Evolutionary conservation across 2,797 vertebrate species (phyloP).

Genomic region (Amazona ochrocephala): DNA sequence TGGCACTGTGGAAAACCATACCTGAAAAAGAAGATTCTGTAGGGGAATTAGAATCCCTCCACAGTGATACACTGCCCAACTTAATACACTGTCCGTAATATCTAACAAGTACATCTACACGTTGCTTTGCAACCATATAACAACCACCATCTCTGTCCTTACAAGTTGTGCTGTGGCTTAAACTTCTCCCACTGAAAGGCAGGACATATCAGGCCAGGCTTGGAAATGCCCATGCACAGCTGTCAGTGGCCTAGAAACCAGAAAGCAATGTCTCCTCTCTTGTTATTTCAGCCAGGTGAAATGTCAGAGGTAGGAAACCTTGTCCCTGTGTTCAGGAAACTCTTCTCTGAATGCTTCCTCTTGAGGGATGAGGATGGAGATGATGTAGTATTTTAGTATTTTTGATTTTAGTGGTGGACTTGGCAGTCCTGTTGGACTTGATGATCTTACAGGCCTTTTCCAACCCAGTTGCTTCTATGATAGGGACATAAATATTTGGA

Average conservation of each 20-base stretch:
- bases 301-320: background rate
- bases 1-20: fast-evolving
- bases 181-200: background rate
- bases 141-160: background rate
- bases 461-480: background rate
- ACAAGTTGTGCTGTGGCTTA: fast-evolving
- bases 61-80: fast-evolving
- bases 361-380: background rate
- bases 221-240: background rate
- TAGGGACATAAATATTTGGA: background rate
- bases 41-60: background rate
- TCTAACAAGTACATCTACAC: fast-evolving
- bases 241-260: fast-evolving
- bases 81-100: fast-evolving
- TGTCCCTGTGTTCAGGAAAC: background rate
- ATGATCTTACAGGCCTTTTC: background rate
- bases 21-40: background rate
- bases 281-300: background rate
- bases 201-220: background rate
- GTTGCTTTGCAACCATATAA: background rate
- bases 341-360: background rate
- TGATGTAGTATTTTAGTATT: background rate
- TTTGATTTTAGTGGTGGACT: background rate
- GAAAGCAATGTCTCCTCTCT: background rate
- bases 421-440: background rate